Conservation (phyloP, 2,797 vertebrate genomes). For the Brotula barbata region DNA sequence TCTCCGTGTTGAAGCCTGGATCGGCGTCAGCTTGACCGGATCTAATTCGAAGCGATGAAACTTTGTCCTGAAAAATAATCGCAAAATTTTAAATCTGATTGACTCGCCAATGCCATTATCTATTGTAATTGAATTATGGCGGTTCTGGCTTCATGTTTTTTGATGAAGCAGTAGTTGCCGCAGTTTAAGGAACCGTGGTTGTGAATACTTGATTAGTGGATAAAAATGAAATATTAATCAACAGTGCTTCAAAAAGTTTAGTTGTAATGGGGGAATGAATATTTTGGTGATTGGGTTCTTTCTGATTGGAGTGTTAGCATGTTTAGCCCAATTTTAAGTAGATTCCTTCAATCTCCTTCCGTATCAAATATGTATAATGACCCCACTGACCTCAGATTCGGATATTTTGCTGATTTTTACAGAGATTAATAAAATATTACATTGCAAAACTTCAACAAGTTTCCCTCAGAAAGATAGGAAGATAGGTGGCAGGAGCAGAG, state of each 20-base stretch:
- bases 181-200: neutral
- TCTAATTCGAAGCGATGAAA: neutral
- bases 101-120: too few relatives aligned
- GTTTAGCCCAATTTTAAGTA: slow-evolving; percentile 20
- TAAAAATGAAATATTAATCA: too few relatives aligned
- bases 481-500: too few relatives aligned
- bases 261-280: too few relatives aligned
- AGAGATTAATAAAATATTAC: too few relatives aligned
- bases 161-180: neutral
- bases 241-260: too few relatives aligned
- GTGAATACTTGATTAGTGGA: too few relatives aligned
- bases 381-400: slow-evolving; percentile 16
- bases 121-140: neutral
- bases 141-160: neutral
- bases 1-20: slow-evolving; percentile 3
- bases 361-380: slow-evolving; percentile 15
- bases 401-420: neutral
- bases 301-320: neutral
- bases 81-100: too few relatives aligned
- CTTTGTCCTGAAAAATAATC: neutral
- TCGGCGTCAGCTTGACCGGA: neutral
- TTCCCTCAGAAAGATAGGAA: too few relatives aligned
- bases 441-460: slow-evolving; percentile 1
- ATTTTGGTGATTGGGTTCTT: too few relatives aligned
- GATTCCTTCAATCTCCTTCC: slow-evolving; percentile 24